phyloP scores from a whole-genome alignment of 2,888 invertebrate species.

The Drosophila anomelani region DNA sequence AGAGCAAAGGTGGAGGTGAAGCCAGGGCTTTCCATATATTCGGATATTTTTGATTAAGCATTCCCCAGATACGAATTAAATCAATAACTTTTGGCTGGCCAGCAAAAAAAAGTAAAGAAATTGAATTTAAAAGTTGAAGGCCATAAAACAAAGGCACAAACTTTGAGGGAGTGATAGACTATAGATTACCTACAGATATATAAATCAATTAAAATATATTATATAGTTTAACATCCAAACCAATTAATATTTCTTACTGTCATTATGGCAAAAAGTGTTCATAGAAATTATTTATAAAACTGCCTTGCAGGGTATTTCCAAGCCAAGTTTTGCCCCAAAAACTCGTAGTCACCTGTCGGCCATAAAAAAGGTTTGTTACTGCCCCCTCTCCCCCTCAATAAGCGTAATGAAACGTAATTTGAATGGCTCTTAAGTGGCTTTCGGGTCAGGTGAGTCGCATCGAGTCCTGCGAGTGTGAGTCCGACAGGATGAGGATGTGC shows the following conservation, averaged over 20 bases:
- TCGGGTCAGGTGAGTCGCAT: slow-evolving; percentile 22
- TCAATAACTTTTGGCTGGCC: slow-evolving; percentile 73
- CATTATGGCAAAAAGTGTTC: background rate
- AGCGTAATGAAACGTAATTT: slow-evolving; percentile 77
- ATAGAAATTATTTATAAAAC: background rate
- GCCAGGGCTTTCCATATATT: slow-evolving; percentile 17
- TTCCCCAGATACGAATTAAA: slow-evolving; percentile 78
- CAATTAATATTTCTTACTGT: too few species aligned
- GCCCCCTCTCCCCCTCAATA: slow-evolving; percentile 49
- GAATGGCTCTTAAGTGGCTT: slow-evolving; percentile 69
- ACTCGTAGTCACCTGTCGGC: background rate
- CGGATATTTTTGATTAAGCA: slow-evolving; percentile 74
- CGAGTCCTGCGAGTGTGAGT: slow-evolving; percentile 2
- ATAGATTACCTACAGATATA: background rate
- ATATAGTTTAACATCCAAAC: too few species aligned
- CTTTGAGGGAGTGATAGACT: slow-evolving; percentile 20
- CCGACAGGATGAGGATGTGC: background rate
- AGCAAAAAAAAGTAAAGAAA: slow-evolving; percentile 53
- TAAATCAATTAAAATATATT: too few species aligned
- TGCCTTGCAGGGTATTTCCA: background rate
- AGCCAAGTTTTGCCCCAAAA: background rate
- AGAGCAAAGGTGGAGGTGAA: background rate
- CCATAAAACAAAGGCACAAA: slow-evolving; percentile 33
- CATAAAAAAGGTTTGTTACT: slow-evolving; percentile 29
- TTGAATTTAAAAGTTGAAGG: slow-evolving; percentile 69